Base-by-base conservation (phyloP, 2,113 vertebrate species). In the Phalacrocorax pelagicus region DNA sequence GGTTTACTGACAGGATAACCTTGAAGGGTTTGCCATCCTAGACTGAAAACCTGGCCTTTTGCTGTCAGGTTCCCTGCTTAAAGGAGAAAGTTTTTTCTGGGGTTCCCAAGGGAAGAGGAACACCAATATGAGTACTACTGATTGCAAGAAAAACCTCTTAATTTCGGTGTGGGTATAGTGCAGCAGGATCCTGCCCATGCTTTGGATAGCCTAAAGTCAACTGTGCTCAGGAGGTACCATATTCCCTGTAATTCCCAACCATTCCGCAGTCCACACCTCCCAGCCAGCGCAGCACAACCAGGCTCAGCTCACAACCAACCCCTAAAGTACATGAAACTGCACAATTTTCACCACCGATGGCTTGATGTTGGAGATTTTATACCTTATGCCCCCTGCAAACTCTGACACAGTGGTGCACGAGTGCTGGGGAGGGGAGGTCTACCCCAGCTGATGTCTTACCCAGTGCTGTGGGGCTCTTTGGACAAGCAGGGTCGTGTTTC, bases 401-500 rank as follows among this genome's bases (percentile, higher is more conserved):
- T 30, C 62, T 15, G 44, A 23, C 12, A 10, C 2, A 9, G 13
- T 15, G 12, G 27, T 15, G 36, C 23, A 11, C 1, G 5, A 57
- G 81, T 1, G 36, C 26, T 54, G 30, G 69, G 46, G 22, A 78
- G 69, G 38, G 40, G 12, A 86, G 14, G 34, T 19, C 65, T 62
- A 12, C 8, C n/a, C 70, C 70, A 71, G n/a, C 16, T 46, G 51
- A 67, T 3, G 0, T 15, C 52, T 47, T 54, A 10, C 36, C 57
- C 73, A n/a, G 29, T 1, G 0, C 44, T 27, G n/a, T 16, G n/a
- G 15, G 54, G 18, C 52, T 72, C 59, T 17, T 29, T 11, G 0
- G 30, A 49, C 81, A 73, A 44, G 23, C 30, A 51, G 36, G 65
- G 24, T 12, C 17, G 12, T 3, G 18, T 72, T 67, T 69, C 61